Evolutionary conservation across 2,113 vertebrate genomes (phyloP), one percentile per base, ranked within the genome.

Genomic region (Ardeotis arabs): DNA sequence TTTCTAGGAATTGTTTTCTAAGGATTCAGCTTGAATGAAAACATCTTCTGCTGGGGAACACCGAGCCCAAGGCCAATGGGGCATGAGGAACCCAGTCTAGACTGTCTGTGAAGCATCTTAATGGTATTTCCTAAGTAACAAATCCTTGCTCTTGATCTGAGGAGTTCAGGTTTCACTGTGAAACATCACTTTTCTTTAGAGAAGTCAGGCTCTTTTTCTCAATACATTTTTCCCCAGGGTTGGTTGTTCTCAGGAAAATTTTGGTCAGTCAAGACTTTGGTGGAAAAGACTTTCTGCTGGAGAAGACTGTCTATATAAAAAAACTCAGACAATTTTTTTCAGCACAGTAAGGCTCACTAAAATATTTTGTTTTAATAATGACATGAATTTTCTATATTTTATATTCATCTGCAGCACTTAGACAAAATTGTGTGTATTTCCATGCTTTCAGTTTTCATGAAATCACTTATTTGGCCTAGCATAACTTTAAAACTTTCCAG

Each of bases 381-480:
- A 60, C 29, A 47, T 66, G 9, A 73, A 67, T 78, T 93, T 95
- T 89, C 89, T 93, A 15, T 81, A 73, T 95, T 96, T 76, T 56
- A 24, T 79, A 87, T 63, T 89, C 0, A 28, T 73, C 44, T 69
- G 31, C 77, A 79, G 24, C 62, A 64, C 24, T 91, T 66, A 75
- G 76, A 84, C 14, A 87, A 87, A 92, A 94, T 14, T 24, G 35
- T 49, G 84, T 12, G 24, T 88, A 94, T 89, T 95, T 97, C 78
- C 77, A 79, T 69, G 37, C 59, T 85, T 96, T 86, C 77, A 44
- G 39, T 88, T 93, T 95, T 96, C 69, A 93, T 92, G 73, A 94
- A 96, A 95, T 96, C 87, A 87, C 33, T 84, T 94, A 39, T 64
- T 96, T 96, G 89, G 81, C 69, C 62, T 84, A 94, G 9, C 52